phyloP scores from a whole-genome alignment of 2,888 invertebrate genomes.

The Limnephilus auricula region DNA sequence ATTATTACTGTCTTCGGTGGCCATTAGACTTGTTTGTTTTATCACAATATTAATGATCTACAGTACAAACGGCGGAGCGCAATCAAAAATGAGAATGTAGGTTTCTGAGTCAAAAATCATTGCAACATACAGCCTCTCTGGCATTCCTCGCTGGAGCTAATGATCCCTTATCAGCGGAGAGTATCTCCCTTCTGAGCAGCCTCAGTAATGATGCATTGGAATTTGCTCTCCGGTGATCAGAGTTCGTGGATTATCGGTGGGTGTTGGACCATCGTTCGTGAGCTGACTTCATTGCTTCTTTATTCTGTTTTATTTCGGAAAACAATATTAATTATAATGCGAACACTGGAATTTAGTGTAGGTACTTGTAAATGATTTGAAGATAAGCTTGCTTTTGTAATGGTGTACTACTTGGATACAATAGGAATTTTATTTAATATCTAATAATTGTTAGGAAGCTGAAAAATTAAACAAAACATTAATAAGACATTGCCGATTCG shows the following conservation, averaged over 20 bases:
- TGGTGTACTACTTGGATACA: no score
- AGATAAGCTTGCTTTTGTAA: no score
- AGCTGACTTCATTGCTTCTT: background rate
- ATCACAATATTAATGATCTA: constrained; percentile 41
- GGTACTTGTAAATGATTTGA: no score
- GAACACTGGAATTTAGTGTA: no score
- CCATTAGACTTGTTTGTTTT: constrained; percentile 45
- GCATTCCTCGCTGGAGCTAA: constrained; percentile 58
- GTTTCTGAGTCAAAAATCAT: constrained; percentile 55
- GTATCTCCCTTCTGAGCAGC: constrained; percentile 50
- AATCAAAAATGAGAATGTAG: constrained; percentile 54
- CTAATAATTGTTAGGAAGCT: no score
- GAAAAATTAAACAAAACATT: no score
- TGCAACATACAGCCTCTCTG: constrained; percentile 41
- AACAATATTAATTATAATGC: background rate
- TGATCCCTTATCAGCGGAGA: constrained; percentile 59
- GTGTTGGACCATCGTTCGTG: constrained; percentile 2
- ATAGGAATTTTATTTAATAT: no score
- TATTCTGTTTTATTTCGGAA: background rate
- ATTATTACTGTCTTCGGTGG: constrained; percentile 27
- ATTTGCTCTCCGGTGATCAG: constrained; percentile 43
- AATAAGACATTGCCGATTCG: no score
- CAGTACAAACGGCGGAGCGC: constrained; percentile 28
- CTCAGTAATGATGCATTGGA: constrained; percentile 60
- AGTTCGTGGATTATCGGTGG: constrained; percentile 16